Base-by-base conservation (phyloP, 1,140 invertebrate genomes). In the Physella acuta region DNA sequence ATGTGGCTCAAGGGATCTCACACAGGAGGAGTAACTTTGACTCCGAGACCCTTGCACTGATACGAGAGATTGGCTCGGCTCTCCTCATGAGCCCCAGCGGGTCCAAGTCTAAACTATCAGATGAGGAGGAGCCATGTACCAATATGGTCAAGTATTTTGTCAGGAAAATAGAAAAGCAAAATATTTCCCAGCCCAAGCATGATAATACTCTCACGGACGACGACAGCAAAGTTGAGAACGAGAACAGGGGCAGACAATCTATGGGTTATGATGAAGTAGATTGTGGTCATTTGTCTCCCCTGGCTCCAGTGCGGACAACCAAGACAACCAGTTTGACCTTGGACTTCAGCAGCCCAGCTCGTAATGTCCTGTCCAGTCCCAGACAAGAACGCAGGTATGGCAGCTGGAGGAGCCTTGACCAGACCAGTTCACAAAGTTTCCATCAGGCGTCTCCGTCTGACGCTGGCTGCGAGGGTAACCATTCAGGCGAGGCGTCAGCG, bases 41-140 rank as follows among this genome's bases (percentile, higher is more conserved):
- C 58, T 26, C 68, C 16, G 71, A 78, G 52, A 78, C 75, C 17
- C 68, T 80, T 53, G 75, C 76, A 30, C 56, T 79, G 26, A 79
- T 81, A 37, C 55, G 76, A 49, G 80, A 81, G 56, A 80, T 80
- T 31, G 80, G 77, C 0, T 81, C 77, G 3, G 76, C 75, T 30
- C 72, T 79, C 20, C 59, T 81, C 11, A 76, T 77, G 52, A 78
- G 73, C 68, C 78, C 78, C 2, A 65, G 72, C n/a, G 72, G 73
- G 63, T 36, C 70, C 39, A 37, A 73, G 37, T 49, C 65, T 8
- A 68, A 75, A 33, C 61, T 69, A 24, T 65, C 70, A 34, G 63
- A 71, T 52, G 69, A 74, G 1, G 67, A 64, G 2, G 68, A 55
- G 24, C 65, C 67, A 16, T 68, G 70, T 20, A 64, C 67, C 33